Evolutionary conservation across 2,113 vertebrate species (phyloP), one percentile per base, ranked within the genome.

Genomic region (Poecile atricapillus): DNA sequence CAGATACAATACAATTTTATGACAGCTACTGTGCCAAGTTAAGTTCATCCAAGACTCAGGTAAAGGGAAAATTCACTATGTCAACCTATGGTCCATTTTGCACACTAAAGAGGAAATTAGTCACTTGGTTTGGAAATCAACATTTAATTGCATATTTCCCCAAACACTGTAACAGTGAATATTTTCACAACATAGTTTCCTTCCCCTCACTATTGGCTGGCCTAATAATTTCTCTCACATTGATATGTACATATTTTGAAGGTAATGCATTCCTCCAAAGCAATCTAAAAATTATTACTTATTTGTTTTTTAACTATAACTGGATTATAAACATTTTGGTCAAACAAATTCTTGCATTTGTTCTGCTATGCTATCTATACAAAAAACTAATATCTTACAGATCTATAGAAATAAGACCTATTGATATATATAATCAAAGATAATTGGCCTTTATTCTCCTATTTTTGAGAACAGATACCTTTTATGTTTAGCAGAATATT

Each of bases 101-200:
- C 17, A 77, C 24, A 63, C 13, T 60, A 64, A 95, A 90, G 63
- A 95, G 10, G 12, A 96, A 93, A 92, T 79, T 87, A 86, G 16
- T 50, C 35, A 8, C 39, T 83, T 94, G 31, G 43, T 70, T 89
- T 96, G 64, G 74, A 68, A 95, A 93, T 82, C 92, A 83, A 89
- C 15, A 78, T 50, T 47, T 62, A 78, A 79, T 49, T 85, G 43
- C 4, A 6, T 83, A 85, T 78, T 78, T 35, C 18, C 49, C n/a
- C 39, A 83, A 93, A 49, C 11, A 63, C 17, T 71, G 1, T 44
- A 87, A 75, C 6, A 11, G 11, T 78, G 65, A 87, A 28, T 82
- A 91, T 52, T 89, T 92, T 70, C 70, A 62, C 18, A 86, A 15
- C 31, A 11, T 28, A 2, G 7, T 64, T 81, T 67, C 28, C 22